Conservation (phyloP, 2,888 invertebrate genomes). For the Napeogenes sylphis region DNA sequence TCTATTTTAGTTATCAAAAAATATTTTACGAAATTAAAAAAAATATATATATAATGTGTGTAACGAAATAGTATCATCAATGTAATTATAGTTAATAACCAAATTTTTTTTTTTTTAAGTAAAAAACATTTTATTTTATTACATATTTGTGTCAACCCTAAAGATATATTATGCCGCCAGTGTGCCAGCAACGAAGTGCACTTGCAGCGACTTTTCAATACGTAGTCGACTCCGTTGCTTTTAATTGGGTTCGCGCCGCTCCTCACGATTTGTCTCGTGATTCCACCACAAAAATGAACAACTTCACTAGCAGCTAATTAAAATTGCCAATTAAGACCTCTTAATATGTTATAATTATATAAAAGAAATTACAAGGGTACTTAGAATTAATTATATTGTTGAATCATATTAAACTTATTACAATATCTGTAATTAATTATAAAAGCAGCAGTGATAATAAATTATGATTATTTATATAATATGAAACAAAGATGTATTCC, state of each 20-base stretch:
- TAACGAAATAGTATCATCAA: too few species aligned
- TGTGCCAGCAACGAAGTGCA: slow-evolving; percentile 30
- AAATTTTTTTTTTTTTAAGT: too few species aligned
- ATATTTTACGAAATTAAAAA: too few species aligned
- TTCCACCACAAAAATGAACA: slow-evolving; percentile 53
- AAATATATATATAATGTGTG: too few species aligned
- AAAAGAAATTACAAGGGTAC: slow-evolving; percentile 4
- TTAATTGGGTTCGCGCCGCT: slow-evolving; percentile 58
- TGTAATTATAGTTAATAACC: too few species aligned
- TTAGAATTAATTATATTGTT: slow-evolving; percentile 4
- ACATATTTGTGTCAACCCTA: slow-evolving; percentile 23
- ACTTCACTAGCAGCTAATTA: slow-evolving; percentile 49
- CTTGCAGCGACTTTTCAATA: slow-evolving; percentile 47
- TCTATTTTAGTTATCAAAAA: too few species aligned
- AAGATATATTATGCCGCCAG: slow-evolving; percentile 21
- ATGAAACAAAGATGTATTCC: too few species aligned
- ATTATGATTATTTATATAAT: too few species aligned
- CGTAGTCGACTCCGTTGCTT: slow-evolving; percentile 44
- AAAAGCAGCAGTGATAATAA: too few species aligned
- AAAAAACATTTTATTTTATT: neutral
- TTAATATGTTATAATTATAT: slow-evolving; percentile 32
- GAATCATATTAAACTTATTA: neutral
- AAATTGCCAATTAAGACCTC: slow-evolving; percentile 43
- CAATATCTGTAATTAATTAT: neutral
- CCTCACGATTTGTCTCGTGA: slow-evolving; percentile 43